Evolutionary conservation across 2,113 vertebrate genomes (phyloP), one percentile per base, ranked within the genome.

Genomic region (Eira barbara): DNA sequence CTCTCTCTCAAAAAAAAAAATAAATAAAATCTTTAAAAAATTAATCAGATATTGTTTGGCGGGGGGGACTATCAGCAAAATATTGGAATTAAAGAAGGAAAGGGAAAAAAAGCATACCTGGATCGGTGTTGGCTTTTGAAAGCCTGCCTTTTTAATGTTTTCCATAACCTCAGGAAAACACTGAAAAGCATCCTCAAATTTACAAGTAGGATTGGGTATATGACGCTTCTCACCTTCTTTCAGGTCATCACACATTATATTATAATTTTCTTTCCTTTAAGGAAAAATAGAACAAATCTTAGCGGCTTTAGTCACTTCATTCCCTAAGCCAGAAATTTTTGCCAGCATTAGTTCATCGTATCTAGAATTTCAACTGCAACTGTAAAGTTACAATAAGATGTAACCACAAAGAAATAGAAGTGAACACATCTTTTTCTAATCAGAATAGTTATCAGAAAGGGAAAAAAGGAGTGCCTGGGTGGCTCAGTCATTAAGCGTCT

Each of bases 41-140:
- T 31, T 34, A 65, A 67, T 65, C 63, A 67, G 63, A 67, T 45
- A 88, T 1, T 87, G 10, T 63, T 89, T 45, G 3, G 18, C 8
- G 31, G 25, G 18, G 0, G 2, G 6, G 31, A 34, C 10, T 49
- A 21, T 76, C 57, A 93, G 9, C 55, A 45, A 89, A 89, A 91
- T 74, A 63, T 12, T 36, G 67, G 81, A 86, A 74, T 80, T 45
- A 80, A 97, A 65, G 61, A 63, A 61, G 29, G 25, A 63, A 61
- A 63, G 25, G 21, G 5, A 15, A 17, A 67, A 63, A 34, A 34
- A 1, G 10, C 49, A 18, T 99, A 99, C 99, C 99, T 99, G 99
- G 98, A 99, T 99, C n/a, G 99, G 99, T 13, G 99, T 99, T 83
- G 99, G 99, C 63, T 99, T 99, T 80, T 97, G 86, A 98, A 99